Evolutionary conservation across 2,888 invertebrate species (phyloP).

Genomic region (Phaonia tiefii): DNA sequence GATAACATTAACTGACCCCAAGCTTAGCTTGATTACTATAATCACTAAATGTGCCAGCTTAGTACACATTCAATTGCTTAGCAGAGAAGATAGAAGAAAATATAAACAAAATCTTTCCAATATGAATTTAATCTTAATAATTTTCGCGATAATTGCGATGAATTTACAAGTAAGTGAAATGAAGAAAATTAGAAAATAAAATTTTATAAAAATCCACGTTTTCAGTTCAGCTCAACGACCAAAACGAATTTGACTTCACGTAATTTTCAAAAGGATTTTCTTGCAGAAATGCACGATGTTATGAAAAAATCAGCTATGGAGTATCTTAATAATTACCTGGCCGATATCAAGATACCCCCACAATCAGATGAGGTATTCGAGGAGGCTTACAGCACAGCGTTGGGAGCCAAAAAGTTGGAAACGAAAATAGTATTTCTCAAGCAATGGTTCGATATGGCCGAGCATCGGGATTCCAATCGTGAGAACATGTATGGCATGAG

Average conservation of each 20-base stretch:
- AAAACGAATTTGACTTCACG: constrained; percentile 42
- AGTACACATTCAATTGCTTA: too few relatives aligned
- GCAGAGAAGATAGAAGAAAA: too few relatives aligned
- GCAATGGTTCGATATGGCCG: constrained; percentile 72
- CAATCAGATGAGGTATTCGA: constrained; percentile 65
- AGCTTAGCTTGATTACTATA: too few relatives aligned
- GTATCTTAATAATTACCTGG: constrained; percentile 70
- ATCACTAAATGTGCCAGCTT: too few relatives aligned
- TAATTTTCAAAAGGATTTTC: constrained; percentile 64
- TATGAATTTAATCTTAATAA: too few relatives aligned
- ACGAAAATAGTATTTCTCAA: constrained; percentile 74
- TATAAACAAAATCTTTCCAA: too few relatives aligned
- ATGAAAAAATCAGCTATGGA: constrained; percentile 53
- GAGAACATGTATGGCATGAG: constrained; percentile 68
- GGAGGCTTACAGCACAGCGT: constrained; percentile 61
- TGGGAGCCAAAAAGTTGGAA: constrained; percentile 63
- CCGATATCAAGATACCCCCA: constrained; percentile 65
- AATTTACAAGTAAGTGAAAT: too few relatives aligned
- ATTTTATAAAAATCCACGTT: too few relatives aligned
- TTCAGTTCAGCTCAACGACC: constrained; percentile 24
- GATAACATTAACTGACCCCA: too few relatives aligned
- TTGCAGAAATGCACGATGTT: constrained; percentile 48
- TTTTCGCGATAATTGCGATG: too few relatives aligned
- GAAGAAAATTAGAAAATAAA: too few relatives aligned
- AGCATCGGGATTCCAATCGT: constrained; percentile 46